These are phyloP conservation scores for Enteromius paludinosus DNA, from an alignment of 2,797 vertebrate species.

Conservation along the genomic window DNA sequence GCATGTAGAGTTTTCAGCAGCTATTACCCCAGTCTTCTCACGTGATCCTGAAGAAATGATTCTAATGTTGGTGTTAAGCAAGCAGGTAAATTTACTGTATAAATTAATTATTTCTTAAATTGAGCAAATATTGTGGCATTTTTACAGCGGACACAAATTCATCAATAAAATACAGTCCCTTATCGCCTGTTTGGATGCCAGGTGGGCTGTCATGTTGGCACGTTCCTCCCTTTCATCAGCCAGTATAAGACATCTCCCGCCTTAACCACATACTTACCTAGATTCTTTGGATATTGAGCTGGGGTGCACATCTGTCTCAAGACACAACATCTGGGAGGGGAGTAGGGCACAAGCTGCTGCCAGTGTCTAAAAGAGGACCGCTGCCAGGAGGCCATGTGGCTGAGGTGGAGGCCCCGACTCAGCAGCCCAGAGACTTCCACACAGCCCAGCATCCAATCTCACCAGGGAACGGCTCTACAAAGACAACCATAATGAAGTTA, in stretches of 20 bases:
- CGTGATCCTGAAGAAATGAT: not conserved
- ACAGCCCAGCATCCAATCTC: not conserved
- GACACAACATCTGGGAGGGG: constrained; percentile 70
- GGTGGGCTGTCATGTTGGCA: constrained; percentile 45
- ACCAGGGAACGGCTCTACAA: not conserved
- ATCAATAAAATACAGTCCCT: not conserved
- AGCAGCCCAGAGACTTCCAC: constrained; percentile 10
- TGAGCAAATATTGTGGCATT: not conserved
- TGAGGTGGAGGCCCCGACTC: constrained; percentile 39
- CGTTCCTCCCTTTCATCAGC: constrained; percentile 8
- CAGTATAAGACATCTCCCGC: constrained; percentile 23
- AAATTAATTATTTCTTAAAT: not conserved
- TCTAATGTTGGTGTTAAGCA: not conserved
- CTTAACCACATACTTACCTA: constrained; percentile 23
- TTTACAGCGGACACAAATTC: not conserved
- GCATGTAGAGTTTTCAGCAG: not conserved
- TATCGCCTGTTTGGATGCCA: not conserved
- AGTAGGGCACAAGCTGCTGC: constrained; percentile 25
- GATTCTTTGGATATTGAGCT: constrained; percentile 56
- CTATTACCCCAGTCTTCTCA: not conserved
- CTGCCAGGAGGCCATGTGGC: constrained; percentile 55
- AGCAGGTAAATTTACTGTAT: not conserved
- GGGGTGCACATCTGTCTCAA: constrained; percentile 70
- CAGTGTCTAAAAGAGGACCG: constrained; percentile 27
- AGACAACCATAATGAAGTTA: not conserved